A percentile compares a stretch with the other conserved stretches of the same genome.
Evolutionary conservation across 2,888 invertebrate species (phyloP).

Genomic region (Malthinus seriepunctatus): DNA sequence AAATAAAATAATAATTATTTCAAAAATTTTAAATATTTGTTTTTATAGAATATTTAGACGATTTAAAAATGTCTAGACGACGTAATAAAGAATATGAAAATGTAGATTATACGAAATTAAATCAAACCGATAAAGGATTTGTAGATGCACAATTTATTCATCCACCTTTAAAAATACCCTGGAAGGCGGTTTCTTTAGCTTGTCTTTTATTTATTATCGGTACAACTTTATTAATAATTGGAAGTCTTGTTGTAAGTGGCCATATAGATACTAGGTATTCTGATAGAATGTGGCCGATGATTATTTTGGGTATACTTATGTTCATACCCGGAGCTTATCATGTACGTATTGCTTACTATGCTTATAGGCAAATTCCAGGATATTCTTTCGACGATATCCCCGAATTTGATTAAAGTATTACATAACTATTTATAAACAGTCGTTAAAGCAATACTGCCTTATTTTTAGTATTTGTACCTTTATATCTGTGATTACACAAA

Average conservation of each 20-base stretch:
- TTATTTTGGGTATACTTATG: slow-evolving; percentile 85
- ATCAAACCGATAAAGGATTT: slow-evolving; percentile 65
- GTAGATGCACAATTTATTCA: slow-evolving; percentile 70
- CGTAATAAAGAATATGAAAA: slow-evolving; percentile 62
- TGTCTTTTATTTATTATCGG: slow-evolving; percentile 78
- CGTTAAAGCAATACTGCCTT: not conserved
- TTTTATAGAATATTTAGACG: slow-evolving; percentile 56
- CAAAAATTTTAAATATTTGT: slow-evolving; percentile 11
- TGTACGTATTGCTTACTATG: slow-evolving; percentile 83
- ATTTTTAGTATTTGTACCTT: not conserved
- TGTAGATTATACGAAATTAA: slow-evolving; percentile 64
- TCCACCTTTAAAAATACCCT: slow-evolving; percentile 75
- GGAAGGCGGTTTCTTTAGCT: slow-evolving; percentile 82
- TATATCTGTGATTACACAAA: not conserved
- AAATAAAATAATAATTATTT: slow-evolving; percentile 14
- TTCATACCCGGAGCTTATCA: slow-evolving; percentile 93
- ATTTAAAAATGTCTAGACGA: slow-evolving; percentile 64
- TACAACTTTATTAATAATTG: slow-evolving; percentile 57
- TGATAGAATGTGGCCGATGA: slow-evolving; percentile 87
- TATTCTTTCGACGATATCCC: slow-evolving; percentile 89
- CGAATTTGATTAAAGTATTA: slow-evolving; percentile 69
- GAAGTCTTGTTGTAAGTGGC: slow-evolving; percentile 78
- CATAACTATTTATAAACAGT: not conserved
- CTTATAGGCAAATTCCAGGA: slow-evolving; percentile 80
- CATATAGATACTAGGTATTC: slow-evolving; percentile 82